phyloP scores from a whole-genome alignment of 2,113 vertebrate species.

The Podarcis muralis region DNA sequence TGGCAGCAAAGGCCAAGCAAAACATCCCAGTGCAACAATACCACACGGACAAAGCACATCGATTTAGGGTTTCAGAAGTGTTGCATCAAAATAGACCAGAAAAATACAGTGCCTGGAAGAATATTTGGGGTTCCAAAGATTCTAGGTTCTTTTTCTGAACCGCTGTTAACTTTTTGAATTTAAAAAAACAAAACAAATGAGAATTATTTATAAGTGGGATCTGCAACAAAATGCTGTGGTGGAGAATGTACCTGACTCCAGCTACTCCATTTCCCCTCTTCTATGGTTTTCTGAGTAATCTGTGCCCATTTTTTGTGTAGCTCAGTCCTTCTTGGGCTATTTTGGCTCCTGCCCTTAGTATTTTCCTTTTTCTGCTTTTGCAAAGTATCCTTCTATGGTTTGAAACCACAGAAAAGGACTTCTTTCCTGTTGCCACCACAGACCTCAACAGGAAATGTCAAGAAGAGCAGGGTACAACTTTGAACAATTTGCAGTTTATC shows the following conservation, averaged over 20 bases:
- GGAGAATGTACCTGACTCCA: too few relatives aligned
- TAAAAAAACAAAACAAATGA: neutral
- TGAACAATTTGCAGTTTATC: too few relatives aligned
- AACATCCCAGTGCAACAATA: neutral
- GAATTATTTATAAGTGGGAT: neutral
- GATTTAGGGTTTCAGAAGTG: neutral
- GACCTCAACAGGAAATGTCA: neutral
- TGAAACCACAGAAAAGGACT: neutral
- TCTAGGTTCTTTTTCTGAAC: neutral
- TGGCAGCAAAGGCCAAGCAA: slow-evolving; percentile 1
- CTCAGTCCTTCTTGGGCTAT: too few relatives aligned
- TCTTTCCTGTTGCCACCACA: neutral
- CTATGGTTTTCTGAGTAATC: too few relatives aligned
- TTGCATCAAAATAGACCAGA: neutral
- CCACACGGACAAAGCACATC: neutral
- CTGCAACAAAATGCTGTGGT: neutral
- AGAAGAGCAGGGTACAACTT: neutral
- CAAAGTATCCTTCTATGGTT: neutral
- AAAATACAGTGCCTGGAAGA: neutral
- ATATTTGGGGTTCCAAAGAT: neutral
- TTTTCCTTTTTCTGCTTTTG: too few relatives aligned
- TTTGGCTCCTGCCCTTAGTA: too few relatives aligned
- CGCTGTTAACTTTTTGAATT: neutral
- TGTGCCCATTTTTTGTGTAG: too few relatives aligned
- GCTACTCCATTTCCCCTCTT: too few relatives aligned